phyloP scores from a whole-genome alignment of 30 jellyfish, hydroid and myxozoan species.

The Cassiopea xamachana region DNA sequence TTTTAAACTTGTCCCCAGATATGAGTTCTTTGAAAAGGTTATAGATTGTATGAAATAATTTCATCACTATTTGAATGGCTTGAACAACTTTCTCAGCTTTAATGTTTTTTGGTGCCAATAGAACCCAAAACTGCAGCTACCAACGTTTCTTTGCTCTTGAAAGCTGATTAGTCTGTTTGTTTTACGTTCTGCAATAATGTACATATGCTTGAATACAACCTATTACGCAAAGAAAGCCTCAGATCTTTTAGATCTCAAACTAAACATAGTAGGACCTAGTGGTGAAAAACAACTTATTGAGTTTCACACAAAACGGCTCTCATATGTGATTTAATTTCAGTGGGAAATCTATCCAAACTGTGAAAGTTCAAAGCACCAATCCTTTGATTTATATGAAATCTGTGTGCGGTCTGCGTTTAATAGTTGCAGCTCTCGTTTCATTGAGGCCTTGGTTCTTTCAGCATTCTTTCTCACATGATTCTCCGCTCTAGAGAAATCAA shows the following conservation, averaged over 20 bases:
- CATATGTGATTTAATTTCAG: not conserved
- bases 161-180: not conserved
- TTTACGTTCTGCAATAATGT: not conserved
- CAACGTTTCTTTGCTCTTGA: too few relatives aligned
- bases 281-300: not conserved
- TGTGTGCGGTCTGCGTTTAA: not conserved
- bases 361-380: not conserved
- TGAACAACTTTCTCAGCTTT: too few relatives aligned
- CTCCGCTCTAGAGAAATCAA: too few relatives aligned
- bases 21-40: too few relatives aligned
- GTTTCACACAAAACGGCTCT: not conserved
- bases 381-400: not conserved
- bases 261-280: not conserved
- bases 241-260: not conserved
- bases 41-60: too few relatives aligned
- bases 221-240: not conserved
- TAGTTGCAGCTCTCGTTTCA: too few relatives aligned
- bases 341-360: not conserved
- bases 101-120: too few relatives aligned
- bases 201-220: not conserved
- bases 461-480: too few relatives aligned
- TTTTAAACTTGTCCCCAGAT: too few relatives aligned
- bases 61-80: too few relatives aligned
- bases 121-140: too few relatives aligned
- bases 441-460: too few relatives aligned